phyloP scores from a whole-genome alignment of 2,888 invertebrate species.

The Aporophyla lueneburgensis region DNA sequence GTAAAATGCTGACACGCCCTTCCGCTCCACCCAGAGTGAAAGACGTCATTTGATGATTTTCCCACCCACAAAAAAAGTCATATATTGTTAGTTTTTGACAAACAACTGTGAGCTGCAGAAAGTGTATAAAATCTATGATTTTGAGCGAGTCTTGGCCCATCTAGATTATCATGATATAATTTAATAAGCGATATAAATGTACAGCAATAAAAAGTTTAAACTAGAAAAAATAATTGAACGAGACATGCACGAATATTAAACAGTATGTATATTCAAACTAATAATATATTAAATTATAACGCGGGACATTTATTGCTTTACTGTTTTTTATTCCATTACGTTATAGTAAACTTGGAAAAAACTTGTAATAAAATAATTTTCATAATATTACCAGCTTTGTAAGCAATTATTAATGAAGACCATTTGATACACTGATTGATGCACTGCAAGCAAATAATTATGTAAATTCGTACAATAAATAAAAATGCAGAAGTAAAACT shows the following conservation, averaged over 20 bases:
- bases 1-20: no score
- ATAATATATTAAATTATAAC: slow-evolving; percentile 15
- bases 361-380: background rate
- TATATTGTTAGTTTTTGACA: background rate
- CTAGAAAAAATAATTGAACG: background rate
- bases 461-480: background rate
- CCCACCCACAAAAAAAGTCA: no score
- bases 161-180: background rate
- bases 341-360: background rate
- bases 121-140: no score
- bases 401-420: background rate
- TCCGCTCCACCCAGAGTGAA: no score
- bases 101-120: no score
- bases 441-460: no score
- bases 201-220: slow-evolving; percentile 2
- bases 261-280: background rate
- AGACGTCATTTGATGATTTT: no score
- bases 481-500: background rate
- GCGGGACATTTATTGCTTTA: background rate
- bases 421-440: background rate
- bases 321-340: background rate
- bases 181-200: background rate
- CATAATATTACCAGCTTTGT: background rate
- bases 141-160: background rate
- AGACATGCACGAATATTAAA: slow-evolving; percentile 22